phyloP scores from a whole-genome alignment of 2,888 invertebrate genomes.

The Trichogramma evanescens region DNA sequence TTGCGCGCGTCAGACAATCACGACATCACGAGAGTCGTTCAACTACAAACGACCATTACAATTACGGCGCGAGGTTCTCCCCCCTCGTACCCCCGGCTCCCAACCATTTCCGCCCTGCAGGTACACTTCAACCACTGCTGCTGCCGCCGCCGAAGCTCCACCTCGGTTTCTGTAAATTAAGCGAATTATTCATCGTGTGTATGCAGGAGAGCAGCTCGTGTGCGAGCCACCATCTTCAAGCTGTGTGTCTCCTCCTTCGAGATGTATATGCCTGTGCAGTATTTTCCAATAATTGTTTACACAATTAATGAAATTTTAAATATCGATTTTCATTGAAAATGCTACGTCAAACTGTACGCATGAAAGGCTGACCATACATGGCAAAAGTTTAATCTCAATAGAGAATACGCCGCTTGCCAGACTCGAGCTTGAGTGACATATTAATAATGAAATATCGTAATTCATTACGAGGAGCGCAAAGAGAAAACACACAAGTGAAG shows the following conservation, averaged over 20 bases:
- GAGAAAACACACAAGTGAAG: too few species aligned
- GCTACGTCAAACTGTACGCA: too few species aligned
- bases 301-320: too few species aligned
- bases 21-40: conserved; percentile 37
- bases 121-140: conserved; percentile 12
- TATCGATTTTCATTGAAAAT: too few species aligned
- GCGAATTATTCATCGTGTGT: conserved; percentile 16
- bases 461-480: conserved; percentile 1
- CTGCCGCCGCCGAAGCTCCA: conserved; percentile 13
- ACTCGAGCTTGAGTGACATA: neutral
- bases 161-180: conserved; percentile 25
- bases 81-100: neutral
- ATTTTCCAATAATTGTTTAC: too few species aligned
- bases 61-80: conserved; percentile 28
- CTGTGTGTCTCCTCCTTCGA: too few species aligned
- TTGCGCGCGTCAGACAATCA: conserved; percentile 29
- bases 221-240: too few species aligned
- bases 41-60: conserved; percentile 46
- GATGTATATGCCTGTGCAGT: too few species aligned
- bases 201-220: too few species aligned
- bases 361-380: too few species aligned
- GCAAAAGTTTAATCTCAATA: neutral
- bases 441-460: conserved; percentile 13
- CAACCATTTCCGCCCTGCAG: conserved; percentile 2
- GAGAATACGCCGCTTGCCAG: neutral